Evolutionary conservation across 2,797 vertebrate species (phyloP).

Genomic region (Anguilla megastoma): DNA sequence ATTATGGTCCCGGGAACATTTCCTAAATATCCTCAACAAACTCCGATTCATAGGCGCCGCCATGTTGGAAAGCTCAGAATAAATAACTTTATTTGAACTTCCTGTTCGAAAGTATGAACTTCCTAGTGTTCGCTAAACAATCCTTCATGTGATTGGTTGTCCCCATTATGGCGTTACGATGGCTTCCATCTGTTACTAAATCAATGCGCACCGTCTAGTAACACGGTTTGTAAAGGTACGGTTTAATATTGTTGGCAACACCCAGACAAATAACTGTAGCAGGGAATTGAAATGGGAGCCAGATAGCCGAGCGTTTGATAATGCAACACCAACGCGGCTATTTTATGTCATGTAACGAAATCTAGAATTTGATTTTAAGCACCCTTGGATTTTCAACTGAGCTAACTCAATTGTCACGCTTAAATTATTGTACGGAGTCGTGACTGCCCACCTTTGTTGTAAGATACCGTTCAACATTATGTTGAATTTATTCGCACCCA

Average conservation of each 20-base stretch:
- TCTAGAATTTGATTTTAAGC: no score
- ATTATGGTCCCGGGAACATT: constrained; percentile 1
- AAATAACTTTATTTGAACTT: constrained; percentile 17
- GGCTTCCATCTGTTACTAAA: background rate
- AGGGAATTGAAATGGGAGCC: background rate
- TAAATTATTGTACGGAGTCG: no score
- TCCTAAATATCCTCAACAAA: constrained; percentile 1
- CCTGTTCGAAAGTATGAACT: background rate
- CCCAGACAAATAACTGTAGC: background rate
- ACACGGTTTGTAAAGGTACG: background rate
- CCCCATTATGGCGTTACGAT: background rate
- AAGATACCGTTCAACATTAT: no score
- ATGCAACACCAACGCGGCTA: no score
- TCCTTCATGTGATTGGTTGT: background rate
- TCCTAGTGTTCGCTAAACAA: background rate
- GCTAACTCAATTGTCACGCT: no score
- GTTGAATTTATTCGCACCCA: no score
- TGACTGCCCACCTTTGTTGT: no score
- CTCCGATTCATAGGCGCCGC: background rate
- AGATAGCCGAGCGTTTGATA: no score
- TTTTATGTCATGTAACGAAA: no score
- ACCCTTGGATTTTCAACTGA: no score
- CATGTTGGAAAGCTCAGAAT: background rate
- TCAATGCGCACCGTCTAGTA: no score
- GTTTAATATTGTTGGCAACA: background rate